These are phyloP conservation scores for Diuraphis noxia DNA, from an alignment of 1,140 invertebrate genomes.

Conservation along the genomic window DNA sequence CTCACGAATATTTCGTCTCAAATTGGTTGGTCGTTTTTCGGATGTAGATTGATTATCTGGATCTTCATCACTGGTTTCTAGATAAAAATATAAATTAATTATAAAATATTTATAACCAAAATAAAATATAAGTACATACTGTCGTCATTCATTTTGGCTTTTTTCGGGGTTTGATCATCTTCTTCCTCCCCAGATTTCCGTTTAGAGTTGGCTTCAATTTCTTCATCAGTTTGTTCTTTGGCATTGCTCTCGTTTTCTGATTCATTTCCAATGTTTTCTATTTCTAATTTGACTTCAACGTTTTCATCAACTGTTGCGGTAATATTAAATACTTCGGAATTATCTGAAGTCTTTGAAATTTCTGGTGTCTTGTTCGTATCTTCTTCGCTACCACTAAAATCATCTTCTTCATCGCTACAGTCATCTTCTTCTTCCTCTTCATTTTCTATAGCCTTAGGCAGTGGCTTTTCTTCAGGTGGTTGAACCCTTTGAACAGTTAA, in stretches of 20 bases:
- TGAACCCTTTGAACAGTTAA: conserved; percentile 64
- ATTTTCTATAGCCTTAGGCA: conserved; percentile 18
- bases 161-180: conserved; percentile 55
- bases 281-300: conserved; percentile 36
- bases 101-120: conserved; percentile 53
- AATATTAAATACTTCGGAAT: conserved; percentile 27
- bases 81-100: conserved; percentile 54
- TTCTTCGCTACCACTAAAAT: conserved; percentile 23
- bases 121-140: conserved; percentile 14
- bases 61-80: conserved; percentile 55
- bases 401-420: conserved; percentile 18
- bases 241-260: conserved; percentile 31
- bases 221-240: conserved; percentile 53
- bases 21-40: conserved; percentile 69
- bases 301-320: neutral
- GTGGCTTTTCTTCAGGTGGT: conserved; percentile 57
- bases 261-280: conserved; percentile 14
- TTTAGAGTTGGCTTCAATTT: conserved; percentile 55
- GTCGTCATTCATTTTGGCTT: conserved; percentile 38
- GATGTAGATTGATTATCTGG: conserved; percentile 56
- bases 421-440: conserved; percentile 35
- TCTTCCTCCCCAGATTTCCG: conserved; percentile 57
- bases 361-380: neutral
- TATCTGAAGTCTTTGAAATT: neutral
- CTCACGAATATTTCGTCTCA: conserved; percentile 83